These are phyloP conservation scores for Luidia sarsii DNA, from an alignment of 53 echinoderm and acorn worm genomes.

Conservation along the genomic window DNA sequence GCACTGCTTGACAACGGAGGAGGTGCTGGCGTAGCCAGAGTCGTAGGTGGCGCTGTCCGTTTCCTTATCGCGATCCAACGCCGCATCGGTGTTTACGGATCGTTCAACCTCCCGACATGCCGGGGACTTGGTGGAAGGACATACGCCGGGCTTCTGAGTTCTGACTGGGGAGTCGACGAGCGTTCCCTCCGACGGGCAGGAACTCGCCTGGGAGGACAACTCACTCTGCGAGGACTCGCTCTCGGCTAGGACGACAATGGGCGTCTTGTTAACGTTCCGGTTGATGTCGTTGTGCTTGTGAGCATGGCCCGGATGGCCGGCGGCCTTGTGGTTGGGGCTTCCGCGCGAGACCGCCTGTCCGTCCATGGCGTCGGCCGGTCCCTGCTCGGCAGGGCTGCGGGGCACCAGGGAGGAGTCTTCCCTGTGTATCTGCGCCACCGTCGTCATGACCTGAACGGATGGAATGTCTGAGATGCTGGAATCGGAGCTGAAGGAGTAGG, in stretches of 20 bases:
- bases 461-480: constrained; percentile 62
- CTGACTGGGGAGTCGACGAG: constrained; percentile 34
- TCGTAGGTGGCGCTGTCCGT: constrained; percentile 37
- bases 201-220: constrained; percentile 41
- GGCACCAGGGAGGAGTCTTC: constrained; percentile 68
- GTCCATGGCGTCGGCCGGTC: constrained; percentile 6
- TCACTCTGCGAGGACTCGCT: constrained; percentile 48
- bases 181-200: constrained; percentile 31
- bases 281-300: constrained; percentile 29
- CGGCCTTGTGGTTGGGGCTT: not conserved
- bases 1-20: constrained; percentile 40
- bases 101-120: constrained; percentile 11
- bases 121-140: not conserved
- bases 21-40: constrained; percentile 59
- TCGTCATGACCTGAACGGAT: constrained; percentile 71
- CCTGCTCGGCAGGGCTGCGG: constrained; percentile 14
- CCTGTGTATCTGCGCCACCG: constrained; percentile 77
- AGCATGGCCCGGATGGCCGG: not conserved
- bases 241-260: constrained; percentile 17
- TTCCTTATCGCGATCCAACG: constrained; percentile 25
- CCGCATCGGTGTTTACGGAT: not conserved
- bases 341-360: not conserved
- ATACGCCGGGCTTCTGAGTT: constrained; percentile 17
- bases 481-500: constrained; percentile 71
- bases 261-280: constrained; percentile 28